Percentiles rank a stretch among this genome's conserved stretches.
phyloP scores from a whole-genome alignment of 2,888 invertebrate species.

The Andrena trimmerana region DNA sequence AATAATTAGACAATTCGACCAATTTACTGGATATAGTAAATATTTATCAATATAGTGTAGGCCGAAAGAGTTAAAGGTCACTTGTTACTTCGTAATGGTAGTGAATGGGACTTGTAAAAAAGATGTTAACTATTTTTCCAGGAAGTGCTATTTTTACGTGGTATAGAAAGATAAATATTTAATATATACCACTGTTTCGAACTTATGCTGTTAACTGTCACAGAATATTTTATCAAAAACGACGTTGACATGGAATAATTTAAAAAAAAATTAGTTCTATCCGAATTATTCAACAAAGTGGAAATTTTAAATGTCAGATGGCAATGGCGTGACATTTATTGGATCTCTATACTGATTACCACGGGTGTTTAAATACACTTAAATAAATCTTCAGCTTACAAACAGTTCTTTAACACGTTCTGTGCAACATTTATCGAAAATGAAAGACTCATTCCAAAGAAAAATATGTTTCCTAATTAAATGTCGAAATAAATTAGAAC shows the following conservation, averaged over 20 bases:
- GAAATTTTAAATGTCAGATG: background rate
- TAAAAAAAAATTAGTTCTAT: background rate
- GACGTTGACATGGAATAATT: background rate
- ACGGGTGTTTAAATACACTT: no score
- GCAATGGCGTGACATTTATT: no score
- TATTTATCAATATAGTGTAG: background rate
- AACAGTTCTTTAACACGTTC: no score
- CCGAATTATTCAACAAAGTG: background rate
- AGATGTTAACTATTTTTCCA: slow-evolving; percentile 41
- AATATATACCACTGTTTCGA: background rate
- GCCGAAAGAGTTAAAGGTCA: slow-evolving; percentile 6
- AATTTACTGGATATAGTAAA: background rate
- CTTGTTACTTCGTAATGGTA: background rate
- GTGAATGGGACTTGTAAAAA: slow-evolving; percentile 8
- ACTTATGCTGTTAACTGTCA: background rate
- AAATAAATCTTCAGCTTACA: no score
- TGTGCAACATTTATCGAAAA: no score
- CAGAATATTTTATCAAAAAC: background rate
- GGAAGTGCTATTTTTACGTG: slow-evolving; percentile 19
- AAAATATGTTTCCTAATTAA: no score
- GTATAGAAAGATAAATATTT: background rate
- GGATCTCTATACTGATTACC: no score
- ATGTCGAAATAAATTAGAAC: no score
- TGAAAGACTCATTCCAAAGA: no score
- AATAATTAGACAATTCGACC: background rate